Base-by-base conservation (phyloP, 2,888 invertebrate species). In the Netelia inedita region DNA sequence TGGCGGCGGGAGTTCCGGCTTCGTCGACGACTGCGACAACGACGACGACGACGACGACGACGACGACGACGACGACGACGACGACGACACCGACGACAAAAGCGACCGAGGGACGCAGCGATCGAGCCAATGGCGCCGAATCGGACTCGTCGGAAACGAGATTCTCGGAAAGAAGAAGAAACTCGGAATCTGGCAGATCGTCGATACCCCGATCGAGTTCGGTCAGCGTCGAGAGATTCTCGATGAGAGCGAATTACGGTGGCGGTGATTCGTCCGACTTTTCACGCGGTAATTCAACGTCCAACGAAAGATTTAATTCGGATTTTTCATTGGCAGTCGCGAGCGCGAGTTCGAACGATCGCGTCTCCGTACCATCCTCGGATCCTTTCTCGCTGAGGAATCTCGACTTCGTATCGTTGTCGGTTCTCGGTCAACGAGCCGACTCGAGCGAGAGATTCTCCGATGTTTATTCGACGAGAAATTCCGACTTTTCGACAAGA, bases 271-370 rank as follows among this genome's bases (percentile, higher is more conserved):
- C 92, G 11, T 93, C 93, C 9, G 93, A 93, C 82, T 93, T 93
- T 85, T 93, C 93, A 19, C 87, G 93, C 2, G 93, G 93, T 0
- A 93, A 93, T 86, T 93, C 93, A 2, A 93, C 91, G 46, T 93
- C 93, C 10, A 93, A 93, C 88, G 93, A 93, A 80, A 87, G 93
- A 79, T 93, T 93, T 86, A 93, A 93, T 85, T 93, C 93, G 76
- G 93, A 93, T 72, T 93, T 93, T 87, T 93, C 93, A 75, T 91
- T 93, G 86, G 93, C 93, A 10, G 91, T 93, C 9, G 91, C 93
- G 41, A 93, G 93, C 82, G 93, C 92, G 28, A 93, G 93, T 81
- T 93, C 93, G 1, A 93, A 93, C 88, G 93, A 93, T 74, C 93
- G 91, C 73, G 92, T 93, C 0, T 93, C 93, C 85, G 90, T 91